These are phyloP conservation scores for Intellagama lesueurii DNA, from an alignment of 2,797 vertebrate species.

Conservation along the genomic window DNA sequence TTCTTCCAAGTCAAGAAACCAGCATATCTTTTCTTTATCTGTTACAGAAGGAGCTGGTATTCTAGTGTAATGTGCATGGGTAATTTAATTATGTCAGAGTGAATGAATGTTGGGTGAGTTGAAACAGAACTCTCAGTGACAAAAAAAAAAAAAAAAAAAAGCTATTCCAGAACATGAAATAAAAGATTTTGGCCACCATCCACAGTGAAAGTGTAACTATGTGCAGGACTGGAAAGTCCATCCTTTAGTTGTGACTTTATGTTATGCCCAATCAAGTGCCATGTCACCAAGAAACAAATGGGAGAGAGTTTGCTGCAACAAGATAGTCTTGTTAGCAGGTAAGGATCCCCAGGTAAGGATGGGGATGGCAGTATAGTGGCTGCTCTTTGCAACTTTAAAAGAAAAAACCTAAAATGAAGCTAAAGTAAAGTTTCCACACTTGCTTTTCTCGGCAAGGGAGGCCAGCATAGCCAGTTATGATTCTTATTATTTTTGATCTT, in stretches of 20 bases:
- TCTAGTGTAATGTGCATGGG: neutral
- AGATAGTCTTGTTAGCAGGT: neutral
- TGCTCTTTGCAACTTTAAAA: neutral
- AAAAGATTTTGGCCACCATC: neutral
- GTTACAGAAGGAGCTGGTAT: neutral
- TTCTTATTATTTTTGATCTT: neutral
- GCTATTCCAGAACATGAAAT: neutral
- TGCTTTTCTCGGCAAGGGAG: neutral
- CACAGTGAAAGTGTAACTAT: neutral
- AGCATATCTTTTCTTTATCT: neutral
- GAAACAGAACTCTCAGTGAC: neutral
- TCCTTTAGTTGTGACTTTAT: neutral
- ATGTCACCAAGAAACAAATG: neutral
- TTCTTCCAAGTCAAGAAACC: constrained; percentile 12
- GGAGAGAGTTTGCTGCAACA: neutral
- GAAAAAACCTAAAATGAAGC: neutral
- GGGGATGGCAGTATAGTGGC: neutral
- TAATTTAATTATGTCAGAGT: neutral
- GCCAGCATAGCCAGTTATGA: neutral
- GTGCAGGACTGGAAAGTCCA: neutral
- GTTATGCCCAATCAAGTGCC: neutral
- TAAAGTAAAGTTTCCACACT: neutral
- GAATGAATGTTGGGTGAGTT: constrained; percentile 1
- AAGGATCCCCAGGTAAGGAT: no score
- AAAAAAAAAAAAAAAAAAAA: neutral